Base-by-base conservation (phyloP, 2,797 vertebrate genomes). In the Brotula barbata region DNA sequence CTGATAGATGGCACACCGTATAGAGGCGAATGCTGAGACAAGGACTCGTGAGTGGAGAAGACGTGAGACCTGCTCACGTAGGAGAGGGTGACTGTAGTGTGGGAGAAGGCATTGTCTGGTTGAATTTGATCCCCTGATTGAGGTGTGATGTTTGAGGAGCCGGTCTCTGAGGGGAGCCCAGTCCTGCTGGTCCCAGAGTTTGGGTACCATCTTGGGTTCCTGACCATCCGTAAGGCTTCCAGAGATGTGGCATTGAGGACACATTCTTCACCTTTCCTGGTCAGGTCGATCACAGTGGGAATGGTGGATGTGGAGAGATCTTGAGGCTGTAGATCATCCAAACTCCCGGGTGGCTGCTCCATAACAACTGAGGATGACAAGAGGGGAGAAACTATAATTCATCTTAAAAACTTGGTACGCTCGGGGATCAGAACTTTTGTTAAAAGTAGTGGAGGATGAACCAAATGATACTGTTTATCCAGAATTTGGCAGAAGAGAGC, bases 51-150 rank as follows among this genome's bases (percentile, higher is more conserved):
- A 42, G 78, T 20, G 58, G 91, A 68, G 68, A 90, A 91, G 58
- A 92, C 82, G 25, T 71, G 89, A 82, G 92, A 92, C 78, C 90
- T 80, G 89, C 88, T 93, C 79, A 92, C 87, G 48, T 93, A 93
- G 15, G 92, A 93, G 15, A 93, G 86, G 11, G 92, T 92, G 74
- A 92, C 91, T n/a, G 91, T 92, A 42, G 91, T 92, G 86, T 87
- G 90, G 33, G 91, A 91, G 77, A 93, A 91, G 67, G 89, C 87
- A 60, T 90, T 66, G 63, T 92, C 89, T 17, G 89, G 88, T 62
- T 91, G 89, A 75, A 90, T 75, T 28, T 83, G 88, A 55, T 88
- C 90, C 55, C 68, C 84, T 11, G 89, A 57, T 23, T 81, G 88
- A 16, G 78, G 75, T 0, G 65, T 20, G 16, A 68, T 36, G 45